phyloP scores from a whole-genome alignment of 35 echinoderm and acorn worm genomes.

The Eucidaris tribuloides region DNA sequence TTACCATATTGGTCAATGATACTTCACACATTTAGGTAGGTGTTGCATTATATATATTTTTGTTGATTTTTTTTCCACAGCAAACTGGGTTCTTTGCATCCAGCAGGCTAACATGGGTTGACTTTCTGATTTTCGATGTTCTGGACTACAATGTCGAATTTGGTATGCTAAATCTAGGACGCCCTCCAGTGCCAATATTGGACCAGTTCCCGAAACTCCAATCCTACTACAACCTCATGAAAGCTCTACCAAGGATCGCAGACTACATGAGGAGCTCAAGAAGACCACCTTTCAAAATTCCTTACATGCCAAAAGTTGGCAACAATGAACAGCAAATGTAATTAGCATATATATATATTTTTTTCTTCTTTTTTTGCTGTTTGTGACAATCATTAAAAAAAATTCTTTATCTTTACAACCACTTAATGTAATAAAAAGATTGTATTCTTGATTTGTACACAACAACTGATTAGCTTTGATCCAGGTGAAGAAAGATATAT shows the following conservation, averaged over 20 bases:
- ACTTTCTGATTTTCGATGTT: constrained; percentile 82
- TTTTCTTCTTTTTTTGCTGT: too few relatives aligned
- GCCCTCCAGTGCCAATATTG: constrained; percentile 56
- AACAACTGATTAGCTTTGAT: too few relatives aligned
- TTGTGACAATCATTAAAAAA: too few relatives aligned
- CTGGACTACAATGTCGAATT: constrained; percentile 82
- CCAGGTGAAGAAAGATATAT: too few relatives aligned
- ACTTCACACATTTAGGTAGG: too few relatives aligned
- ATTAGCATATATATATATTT: too few relatives aligned
- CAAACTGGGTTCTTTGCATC: constrained; percentile 73
- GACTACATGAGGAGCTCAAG: constrained; percentile 59
- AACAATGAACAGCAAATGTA: not conserved
- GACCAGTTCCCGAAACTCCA: constrained; percentile 70
- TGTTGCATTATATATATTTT: too few relatives aligned
- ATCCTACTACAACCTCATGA: constrained; percentile 90
- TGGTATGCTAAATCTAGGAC: constrained; percentile 60
- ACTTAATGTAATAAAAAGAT: too few relatives aligned
- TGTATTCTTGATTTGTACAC: too few relatives aligned
- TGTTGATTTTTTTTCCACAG: too few relatives aligned
- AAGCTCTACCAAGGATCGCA: constrained; percentile 40
- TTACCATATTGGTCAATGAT: too few relatives aligned
- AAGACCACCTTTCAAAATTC: constrained; percentile 53
- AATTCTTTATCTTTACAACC: too few relatives aligned
- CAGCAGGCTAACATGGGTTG: constrained; percentile 86
- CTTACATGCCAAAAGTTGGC: constrained; percentile 58